A percentile compares a stretch with the other conserved stretches of the same genome.
These are phyloP conservation scores for Heterodera schachtii DNA, from an alignment of 1,140 invertebrate genomes.

Conservation along the genomic window DNA sequence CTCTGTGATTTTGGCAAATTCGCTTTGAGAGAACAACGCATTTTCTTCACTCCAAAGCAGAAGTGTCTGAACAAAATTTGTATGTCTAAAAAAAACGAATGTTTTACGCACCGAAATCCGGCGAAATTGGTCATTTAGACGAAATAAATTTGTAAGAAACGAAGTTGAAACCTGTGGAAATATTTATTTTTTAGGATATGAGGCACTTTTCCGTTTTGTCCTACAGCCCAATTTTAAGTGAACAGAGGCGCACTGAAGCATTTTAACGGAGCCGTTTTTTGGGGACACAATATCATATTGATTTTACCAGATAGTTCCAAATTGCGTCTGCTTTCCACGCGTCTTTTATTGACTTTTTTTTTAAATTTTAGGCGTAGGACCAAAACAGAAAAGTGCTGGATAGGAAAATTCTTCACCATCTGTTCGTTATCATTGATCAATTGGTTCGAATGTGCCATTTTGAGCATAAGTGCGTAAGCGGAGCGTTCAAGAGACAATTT, in stretches of 20 bases:
- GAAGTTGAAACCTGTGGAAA: conserved; percentile 32
- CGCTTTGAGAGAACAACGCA: conserved; percentile 15
- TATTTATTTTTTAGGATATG: too few relatives aligned
- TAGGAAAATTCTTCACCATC: neutral
- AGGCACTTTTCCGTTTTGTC: too few relatives aligned
- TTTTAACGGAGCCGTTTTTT: too few relatives aligned
- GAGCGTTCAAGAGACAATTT: conserved; percentile 36
- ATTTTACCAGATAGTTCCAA: too few relatives aligned
- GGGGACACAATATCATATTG: too few relatives aligned
- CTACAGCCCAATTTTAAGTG: too few relatives aligned
- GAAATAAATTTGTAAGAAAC: conserved; percentile 41
- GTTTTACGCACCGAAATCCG: conserved; percentile 27
- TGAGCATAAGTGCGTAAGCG: conserved; percentile 39
- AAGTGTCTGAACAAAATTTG: conserved; percentile 37
- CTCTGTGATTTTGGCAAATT: conserved; percentile 26
- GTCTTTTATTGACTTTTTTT: too few relatives aligned
- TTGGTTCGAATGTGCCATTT: conserved; percentile 31
- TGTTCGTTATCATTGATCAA: conserved; percentile 23
- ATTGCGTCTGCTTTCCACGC: too few relatives aligned
- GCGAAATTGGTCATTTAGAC: conserved; percentile 34
- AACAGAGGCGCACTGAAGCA: too few relatives aligned
- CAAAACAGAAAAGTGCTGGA: too few relatives aligned
- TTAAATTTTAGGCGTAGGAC: too few relatives aligned
- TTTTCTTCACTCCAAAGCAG: conserved; percentile 45
- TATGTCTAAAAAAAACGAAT: conserved; percentile 6